Evolutionary conservation across 2,797 vertebrate genomes (phyloP), one percentile per base, ranked within the genome.

Genomic region (Schizothorax lantsangensis): DNA sequence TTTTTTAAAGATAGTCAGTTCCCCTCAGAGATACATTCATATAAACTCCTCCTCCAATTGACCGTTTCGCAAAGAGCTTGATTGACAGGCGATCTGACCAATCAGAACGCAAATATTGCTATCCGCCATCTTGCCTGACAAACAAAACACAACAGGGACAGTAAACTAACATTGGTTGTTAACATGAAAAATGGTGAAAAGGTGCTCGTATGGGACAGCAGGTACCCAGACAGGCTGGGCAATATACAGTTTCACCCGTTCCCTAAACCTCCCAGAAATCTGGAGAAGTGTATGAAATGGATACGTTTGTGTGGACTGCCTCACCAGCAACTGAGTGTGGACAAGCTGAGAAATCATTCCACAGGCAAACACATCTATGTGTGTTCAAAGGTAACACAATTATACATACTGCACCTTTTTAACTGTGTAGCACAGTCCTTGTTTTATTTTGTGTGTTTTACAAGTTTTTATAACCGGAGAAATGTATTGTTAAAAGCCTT

Each of bases 171-270:
- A 3, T 57, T 1, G 21, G 19, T 23, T 49, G 47, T 11, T 49
- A 49, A 49, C 8, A 9, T 54, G 17, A 54, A 23, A 57, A 57
- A 57, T 57, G 54, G 21, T 57, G 54, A 57, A 57, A 57, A 23
- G 54, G 54, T 57, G 54, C 54, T 57, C 54, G 8, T 57, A 57
- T 57, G 54, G 54, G 54, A 57, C 54, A 57, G 21, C 23, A 26
- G 11, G 71, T 73, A 43, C 40, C 71, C 71, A 47, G 71, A 73
- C 4, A 47, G n/a, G 5, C 11, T 26, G 26, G 26, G n/a, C 2
- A 64, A 64, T 26, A 30, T 30, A 64, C 43, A 75, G 14, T 75
- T 75, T 75, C n/a, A 75, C 26, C 72, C n/a, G 3, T 49, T 75
- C n/a, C n/a, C n/a, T 10, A 49, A 75, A 75, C 45, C 72, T 49